These are phyloP conservation scores for Parochlus steinenii DNA, from an alignment of 2,888 invertebrate species.

Conservation along the genomic window DNA sequence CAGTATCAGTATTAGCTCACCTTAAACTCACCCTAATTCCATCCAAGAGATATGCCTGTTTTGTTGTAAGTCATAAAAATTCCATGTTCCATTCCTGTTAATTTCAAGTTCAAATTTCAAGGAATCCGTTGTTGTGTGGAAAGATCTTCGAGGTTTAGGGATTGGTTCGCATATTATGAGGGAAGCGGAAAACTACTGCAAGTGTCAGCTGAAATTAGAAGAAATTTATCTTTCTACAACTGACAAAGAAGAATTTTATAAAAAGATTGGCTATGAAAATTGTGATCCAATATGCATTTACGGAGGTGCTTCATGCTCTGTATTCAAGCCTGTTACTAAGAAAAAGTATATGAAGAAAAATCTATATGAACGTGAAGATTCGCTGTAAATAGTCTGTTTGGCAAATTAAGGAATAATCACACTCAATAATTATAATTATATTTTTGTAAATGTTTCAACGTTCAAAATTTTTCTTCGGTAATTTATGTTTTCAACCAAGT, in stretches of 20 bases:
- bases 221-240: slow-evolving; percentile 52
- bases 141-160: slow-evolving; percentile 52
- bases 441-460: too few relatives aligned
- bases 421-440: too few relatives aligned
- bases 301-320: slow-evolving; percentile 25
- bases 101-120: too few relatives aligned
- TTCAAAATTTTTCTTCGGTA: too few relatives aligned
- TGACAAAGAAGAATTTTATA: slow-evolving; percentile 59
- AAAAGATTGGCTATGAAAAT: slow-evolving; percentile 50
- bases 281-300: slow-evolving; percentile 56
- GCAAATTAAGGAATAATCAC: too few relatives aligned
- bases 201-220: slow-evolving; percentile 39
- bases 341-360: slow-evolving; percentile 11
- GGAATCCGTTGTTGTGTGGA: slow-evolving; percentile 66
- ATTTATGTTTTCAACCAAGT: too few relatives aligned
- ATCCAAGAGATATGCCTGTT: slow-evolving; percentile 50
- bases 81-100: too few relatives aligned
- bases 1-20: slow-evolving; percentile 51
- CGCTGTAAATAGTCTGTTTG: too few relatives aligned
- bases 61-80: too few relatives aligned
- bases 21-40: slow-evolving; percentile 61
- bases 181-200: slow-evolving; percentile 57
- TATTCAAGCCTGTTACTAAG: slow-evolving; percentile 6
- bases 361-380: too few relatives aligned
- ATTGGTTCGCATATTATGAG: slow-evolving; percentile 59